Base-by-base conservation (phyloP, 2,888 invertebrate species). In the Pasiphila rectangulata region DNA sequence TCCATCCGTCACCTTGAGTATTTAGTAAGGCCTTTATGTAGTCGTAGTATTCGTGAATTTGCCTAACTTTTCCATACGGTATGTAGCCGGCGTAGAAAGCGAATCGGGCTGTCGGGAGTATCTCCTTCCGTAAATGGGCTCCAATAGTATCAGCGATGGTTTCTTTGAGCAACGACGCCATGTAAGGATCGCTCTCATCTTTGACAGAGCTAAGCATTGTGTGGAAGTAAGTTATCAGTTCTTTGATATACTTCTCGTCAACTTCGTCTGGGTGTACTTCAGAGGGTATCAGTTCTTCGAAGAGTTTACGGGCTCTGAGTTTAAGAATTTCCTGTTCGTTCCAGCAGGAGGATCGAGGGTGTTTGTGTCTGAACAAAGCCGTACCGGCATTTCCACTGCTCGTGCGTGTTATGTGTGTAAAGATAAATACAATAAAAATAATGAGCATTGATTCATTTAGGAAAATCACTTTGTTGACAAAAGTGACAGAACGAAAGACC, bases 31-130 rank as follows among this genome's bases (percentile, higher is more conserved):
- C 17, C 17, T 32, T 42, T 9, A 36, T 36, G 5, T 37, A 21
- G 4, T 23, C 30, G 19, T 25, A 48, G n/a, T 43, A 42, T 9
- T 23, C 34, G 19, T 24, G 12, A 7, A 48, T 2, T 12, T 15
- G 23, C 4, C 16, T 23, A n/a, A 38, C 42, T 15, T 37, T 34
- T 7, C 20, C 25, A 9, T 32, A 38, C 1, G 23, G 20, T 12
- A 48, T 9, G 15, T 36, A 43, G n/a, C 48, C 48, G 5, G 42
- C 48, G 27, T 48, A 48, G 15, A 19, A 48, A 16, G 48, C 48
- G 25, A 42, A 48, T 9, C 42, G 36, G 4, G 32, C 36, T 10
- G 37, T 25, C 3, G 48, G 48, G 3, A 48, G 30, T 9, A 43
- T 30, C 16, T 48, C 48, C 2, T 21, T 21, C 9, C 48, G 10